Percentiles rank a stretch among this genome's conserved stretches.
These are phyloP conservation scores for Cabera pusaria DNA, from an alignment of 2,888 invertebrate species.

Conservation along the genomic window DNA sequence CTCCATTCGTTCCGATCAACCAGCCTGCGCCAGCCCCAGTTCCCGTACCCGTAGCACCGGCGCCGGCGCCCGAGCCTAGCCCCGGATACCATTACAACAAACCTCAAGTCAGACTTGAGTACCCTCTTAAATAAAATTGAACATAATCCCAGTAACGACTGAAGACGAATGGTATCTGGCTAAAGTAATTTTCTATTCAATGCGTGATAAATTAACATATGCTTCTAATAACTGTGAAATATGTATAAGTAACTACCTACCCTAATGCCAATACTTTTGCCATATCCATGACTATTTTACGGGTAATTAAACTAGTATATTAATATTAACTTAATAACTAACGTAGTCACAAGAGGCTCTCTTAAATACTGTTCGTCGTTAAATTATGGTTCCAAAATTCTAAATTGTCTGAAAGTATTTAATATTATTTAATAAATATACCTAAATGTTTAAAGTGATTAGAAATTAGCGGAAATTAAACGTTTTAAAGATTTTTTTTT, in stretches of 20 bases:
- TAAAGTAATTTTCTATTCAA: constrained; percentile 15
- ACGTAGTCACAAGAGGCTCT: constrained; percentile 23
- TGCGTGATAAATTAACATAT: no score
- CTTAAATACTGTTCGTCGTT: constrained; percentile 6
- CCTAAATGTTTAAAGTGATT: constrained; percentile 6
- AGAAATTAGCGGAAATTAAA: constrained; percentile 6
- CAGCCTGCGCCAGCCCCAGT: constrained; percentile 39
- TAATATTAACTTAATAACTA: constrained; percentile 4
- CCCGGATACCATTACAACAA: constrained; percentile 68
- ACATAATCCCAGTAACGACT: constrained; percentile 3
- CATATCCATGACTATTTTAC: constrained; percentile 16
- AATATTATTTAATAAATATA: constrained; percentile 3
- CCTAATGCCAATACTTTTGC: constrained; percentile 15
- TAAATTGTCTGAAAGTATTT: constrained; percentile 4
- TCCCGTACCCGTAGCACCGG: constrained; percentile 28
- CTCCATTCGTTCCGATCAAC: constrained; percentile 63
- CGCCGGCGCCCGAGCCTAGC: constrained; percentile 39
- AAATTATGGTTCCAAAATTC: neutral
- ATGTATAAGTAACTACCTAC: no score
- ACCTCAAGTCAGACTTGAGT: constrained; percentile 67
- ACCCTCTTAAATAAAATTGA: constrained; percentile 61
- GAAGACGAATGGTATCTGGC: constrained; percentile 9
- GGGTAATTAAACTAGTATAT: constrained; percentile 11
- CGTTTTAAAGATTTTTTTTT: neutral
- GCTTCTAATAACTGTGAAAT: no score